These are phyloP conservation scores for Manduca sexta DNA, from an alignment of 1,140 invertebrate genomes.

Conservation along the genomic window DNA sequence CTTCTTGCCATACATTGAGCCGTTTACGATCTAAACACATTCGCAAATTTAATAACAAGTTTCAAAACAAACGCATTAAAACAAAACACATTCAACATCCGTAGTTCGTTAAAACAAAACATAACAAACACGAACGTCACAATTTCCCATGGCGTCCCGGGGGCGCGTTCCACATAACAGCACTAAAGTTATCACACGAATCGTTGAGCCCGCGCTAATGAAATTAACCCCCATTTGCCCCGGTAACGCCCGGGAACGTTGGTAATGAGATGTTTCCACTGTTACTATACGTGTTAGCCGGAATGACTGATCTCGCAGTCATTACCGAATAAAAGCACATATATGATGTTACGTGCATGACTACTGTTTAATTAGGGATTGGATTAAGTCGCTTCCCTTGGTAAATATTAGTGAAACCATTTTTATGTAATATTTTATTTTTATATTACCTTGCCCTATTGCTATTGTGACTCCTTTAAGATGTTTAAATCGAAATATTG, in stretches of 20 bases:
- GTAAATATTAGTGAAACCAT: no score
- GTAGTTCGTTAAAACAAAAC: constrained; percentile 17
- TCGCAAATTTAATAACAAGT: background rate
- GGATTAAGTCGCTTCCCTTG: no score
- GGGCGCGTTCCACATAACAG: constrained; percentile 58
- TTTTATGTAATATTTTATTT: no score
- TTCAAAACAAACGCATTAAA: background rate
- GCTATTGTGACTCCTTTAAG: no score
- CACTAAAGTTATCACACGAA: constrained; percentile 71
- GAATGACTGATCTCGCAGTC: constrained; percentile 18
- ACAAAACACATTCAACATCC: no score
- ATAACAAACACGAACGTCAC: constrained; percentile 28
- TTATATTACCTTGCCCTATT: no score
- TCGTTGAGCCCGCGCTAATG: constrained; percentile 66
- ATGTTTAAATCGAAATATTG: no score
- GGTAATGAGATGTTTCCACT: constrained; percentile 64
- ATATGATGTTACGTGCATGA: constrained; percentile 17
- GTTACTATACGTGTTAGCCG: constrained; percentile 41
- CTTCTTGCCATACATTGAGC: no score
- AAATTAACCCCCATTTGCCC: constrained; percentile 66
- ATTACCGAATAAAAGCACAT: constrained; percentile 16
- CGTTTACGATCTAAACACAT: no score
- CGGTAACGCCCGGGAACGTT: constrained; percentile 40
- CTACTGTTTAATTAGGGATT: no score
- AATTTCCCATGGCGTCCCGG: constrained; percentile 28